Percentiles rank a stretch among this genome's conserved stretches.
Conservation (phyloP, 2,888 invertebrate species). For the Harmothoe impar region DNA sequence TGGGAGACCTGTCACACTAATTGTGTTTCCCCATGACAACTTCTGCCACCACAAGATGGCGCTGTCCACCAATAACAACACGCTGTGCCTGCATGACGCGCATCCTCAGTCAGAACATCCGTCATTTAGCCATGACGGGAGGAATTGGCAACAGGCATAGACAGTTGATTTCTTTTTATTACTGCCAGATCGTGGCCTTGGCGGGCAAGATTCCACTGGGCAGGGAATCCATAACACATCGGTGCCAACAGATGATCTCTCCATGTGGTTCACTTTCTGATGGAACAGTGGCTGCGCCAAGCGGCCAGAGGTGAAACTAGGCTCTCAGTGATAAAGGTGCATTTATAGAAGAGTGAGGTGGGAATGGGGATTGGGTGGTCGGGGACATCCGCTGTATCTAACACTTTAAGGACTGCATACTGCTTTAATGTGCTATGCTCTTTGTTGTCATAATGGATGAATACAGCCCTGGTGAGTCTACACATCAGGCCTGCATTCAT, state of each 20-base stretch:
- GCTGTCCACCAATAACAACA: no score
- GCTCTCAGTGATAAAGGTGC: not conserved
- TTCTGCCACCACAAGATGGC: not conserved
- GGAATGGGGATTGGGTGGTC: no score
- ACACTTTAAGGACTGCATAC: no score
- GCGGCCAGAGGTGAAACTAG: not conserved
- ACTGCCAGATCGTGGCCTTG: not conserved
- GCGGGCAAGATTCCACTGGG: not conserved
- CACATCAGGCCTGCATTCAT: no score
- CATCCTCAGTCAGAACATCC: not conserved
- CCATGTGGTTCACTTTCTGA: not conserved
- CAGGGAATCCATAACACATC: constrained; percentile 5
- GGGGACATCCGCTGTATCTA: no score
- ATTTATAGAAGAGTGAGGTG: no score
- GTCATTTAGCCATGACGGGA: constrained; percentile 24
- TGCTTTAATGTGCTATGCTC: no score
- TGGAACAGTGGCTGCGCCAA: not conserved
- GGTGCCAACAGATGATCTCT: not conserved
- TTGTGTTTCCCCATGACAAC: not conserved
- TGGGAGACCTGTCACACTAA: not conserved
- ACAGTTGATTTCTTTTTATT: constrained; percentile 42
- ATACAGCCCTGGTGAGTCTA: no score
- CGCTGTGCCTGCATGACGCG: not conserved
- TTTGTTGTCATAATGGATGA: no score
- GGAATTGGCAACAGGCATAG: constrained; percentile 13